phyloP scores from a whole-genome alignment of 2,797 vertebrate species.

The Gymnopithys bicolor region DNA sequence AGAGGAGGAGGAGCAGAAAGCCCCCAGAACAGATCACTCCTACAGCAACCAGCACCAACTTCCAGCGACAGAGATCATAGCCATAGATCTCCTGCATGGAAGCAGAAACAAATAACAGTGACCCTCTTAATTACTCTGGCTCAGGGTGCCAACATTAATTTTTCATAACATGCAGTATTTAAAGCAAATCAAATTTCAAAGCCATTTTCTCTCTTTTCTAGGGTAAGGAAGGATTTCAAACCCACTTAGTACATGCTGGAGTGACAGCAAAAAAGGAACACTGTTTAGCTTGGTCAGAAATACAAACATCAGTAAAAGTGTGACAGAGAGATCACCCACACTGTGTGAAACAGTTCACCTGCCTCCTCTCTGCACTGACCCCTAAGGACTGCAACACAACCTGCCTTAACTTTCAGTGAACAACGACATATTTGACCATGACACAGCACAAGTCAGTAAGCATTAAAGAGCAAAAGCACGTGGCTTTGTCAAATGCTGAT shows the following conservation, averaged over 20 bases:
- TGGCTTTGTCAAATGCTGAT: neutral
- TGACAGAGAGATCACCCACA: neutral
- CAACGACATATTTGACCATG: neutral
- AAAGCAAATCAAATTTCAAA: neutral
- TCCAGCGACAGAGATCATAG: constrained; percentile 91
- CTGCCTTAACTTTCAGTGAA: neutral
- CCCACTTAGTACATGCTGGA: neutral
- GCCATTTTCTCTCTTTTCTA: neutral
- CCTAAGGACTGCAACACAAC: neutral
- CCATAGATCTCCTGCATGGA: constrained; percentile 88
- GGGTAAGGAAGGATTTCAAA: neutral
- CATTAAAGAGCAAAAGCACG: neutral
- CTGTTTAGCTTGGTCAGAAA: neutral
- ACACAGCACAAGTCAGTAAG: neutral
- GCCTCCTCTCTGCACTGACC: neutral
- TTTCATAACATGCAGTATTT: neutral
- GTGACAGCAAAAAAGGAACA: neutral
- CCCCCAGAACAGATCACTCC: constrained; percentile 92
- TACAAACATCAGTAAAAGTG: neutral
- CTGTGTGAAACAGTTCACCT: neutral
- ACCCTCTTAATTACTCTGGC: neutral
- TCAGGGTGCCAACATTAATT: neutral
- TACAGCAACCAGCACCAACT: constrained; percentile 85
- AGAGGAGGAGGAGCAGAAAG: constrained; percentile 95
- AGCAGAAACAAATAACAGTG: neutral